Conservation (phyloP, 2,797 vertebrate genomes). For the Catostomus latipinnis region DNA sequence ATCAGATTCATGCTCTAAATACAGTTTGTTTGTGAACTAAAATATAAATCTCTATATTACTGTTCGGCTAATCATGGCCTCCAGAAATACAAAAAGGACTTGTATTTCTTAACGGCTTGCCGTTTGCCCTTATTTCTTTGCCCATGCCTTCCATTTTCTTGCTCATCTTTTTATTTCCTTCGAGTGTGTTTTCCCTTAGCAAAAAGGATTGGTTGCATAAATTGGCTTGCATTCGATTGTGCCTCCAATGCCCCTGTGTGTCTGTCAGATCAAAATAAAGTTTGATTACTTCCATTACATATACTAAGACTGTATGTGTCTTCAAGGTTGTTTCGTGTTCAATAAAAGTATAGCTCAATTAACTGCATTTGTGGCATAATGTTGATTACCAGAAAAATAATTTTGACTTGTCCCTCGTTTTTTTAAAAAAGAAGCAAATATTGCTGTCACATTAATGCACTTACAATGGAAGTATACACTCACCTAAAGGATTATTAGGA, state of each 20-base stretch:
- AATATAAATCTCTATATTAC: not conserved
- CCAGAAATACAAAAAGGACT: slow-evolving; percentile 17
- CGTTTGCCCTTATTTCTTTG: slow-evolving; percentile 24
- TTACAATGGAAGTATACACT: too few relatives aligned
- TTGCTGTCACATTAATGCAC: too few relatives aligned
- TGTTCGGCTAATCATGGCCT: slow-evolving; percentile 26
- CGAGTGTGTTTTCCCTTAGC: slow-evolving; percentile 18
- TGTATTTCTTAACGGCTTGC: not conserved
- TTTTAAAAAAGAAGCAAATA: too few relatives aligned
- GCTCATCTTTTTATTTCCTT: slow-evolving; percentile 18
- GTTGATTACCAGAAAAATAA: too few relatives aligned
- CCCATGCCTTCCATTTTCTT: slow-evolving; percentile 20
- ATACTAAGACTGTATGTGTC: too few relatives aligned
- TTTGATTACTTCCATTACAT: slow-evolving; percentile 11
- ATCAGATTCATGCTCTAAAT: slow-evolving; percentile 29
- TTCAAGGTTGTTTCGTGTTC: not conserved
- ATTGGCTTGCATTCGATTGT: slow-evolving; percentile 16
- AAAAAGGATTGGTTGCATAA: slow-evolving; percentile 16
- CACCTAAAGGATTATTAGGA: too few relatives aligned
- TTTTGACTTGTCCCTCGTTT: too few relatives aligned
- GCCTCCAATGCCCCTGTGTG: not conserved
- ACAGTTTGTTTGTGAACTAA: not conserved
- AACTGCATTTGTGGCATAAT: too few relatives aligned
- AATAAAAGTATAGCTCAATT: too few relatives aligned
- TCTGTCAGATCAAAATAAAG: not conserved